These are phyloP conservation scores for Oostethus manadensis DNA, from an alignment of 2,113 vertebrate species.

Conservation along the genomic window DNA sequence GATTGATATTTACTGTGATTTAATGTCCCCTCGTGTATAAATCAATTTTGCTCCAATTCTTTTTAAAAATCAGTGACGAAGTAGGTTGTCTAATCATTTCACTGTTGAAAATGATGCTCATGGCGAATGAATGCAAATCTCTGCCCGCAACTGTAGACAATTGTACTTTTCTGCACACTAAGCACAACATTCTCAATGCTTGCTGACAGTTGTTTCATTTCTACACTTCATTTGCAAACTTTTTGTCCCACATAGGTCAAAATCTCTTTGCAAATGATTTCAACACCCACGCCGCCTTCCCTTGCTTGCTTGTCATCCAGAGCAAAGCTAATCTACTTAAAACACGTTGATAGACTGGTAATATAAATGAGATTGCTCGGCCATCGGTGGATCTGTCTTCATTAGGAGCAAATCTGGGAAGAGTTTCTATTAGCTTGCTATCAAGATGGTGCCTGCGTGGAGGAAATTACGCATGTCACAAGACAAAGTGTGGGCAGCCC, in stretches of 20 bases:
- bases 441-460: constrained; percentile 60
- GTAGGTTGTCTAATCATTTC: no score
- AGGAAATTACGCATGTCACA: constrained; percentile 65
- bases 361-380: constrained; percentile 57
- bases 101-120: no score
- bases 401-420: constrained; percentile 61
- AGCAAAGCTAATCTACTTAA: constrained; percentile 60
- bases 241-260: constrained; percentile 22
- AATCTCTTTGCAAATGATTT: constrained; percentile 43
- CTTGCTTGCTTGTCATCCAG: constrained; percentile 13
- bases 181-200: constrained; percentile 24
- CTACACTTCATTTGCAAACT: constrained; percentile 22
- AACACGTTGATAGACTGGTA: constrained; percentile 54
- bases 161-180: constrained; percentile 1
- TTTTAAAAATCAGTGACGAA: no score
- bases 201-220: constrained; percentile 23
- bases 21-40: no score
- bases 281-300: not conserved
- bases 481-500: constrained; percentile 49
- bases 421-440: constrained; percentile 67
- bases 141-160: no score
- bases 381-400: constrained; percentile 66
- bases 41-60: no score
- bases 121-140: no score
- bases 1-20: no score